Percentiles rank a stretch among this genome's conserved stretches.
Conservation (phyloP, 2,888 invertebrate genomes). For the Lasioglossum malachurum region DNA sequence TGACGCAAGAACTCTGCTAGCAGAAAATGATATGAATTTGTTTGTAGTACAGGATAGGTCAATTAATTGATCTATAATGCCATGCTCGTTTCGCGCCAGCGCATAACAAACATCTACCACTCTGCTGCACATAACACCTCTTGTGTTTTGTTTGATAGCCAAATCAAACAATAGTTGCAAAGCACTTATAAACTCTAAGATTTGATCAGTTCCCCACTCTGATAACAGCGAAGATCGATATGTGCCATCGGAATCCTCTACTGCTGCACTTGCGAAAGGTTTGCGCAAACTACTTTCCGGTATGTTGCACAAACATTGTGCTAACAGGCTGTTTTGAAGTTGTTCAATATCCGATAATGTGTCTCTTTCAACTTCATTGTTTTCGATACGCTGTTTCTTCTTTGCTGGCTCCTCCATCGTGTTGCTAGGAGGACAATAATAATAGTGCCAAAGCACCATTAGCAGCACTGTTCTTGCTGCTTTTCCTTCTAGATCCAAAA, state of each 20-base stretch:
- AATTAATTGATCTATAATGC: slow-evolving; percentile 93
- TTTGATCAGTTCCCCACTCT: slow-evolving; percentile 89
- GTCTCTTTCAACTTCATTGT: slow-evolving; percentile 87
- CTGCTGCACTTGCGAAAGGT: slow-evolving; percentile 89
- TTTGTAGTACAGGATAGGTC: slow-evolving; percentile 92
- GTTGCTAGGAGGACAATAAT: slow-evolving; percentile 86
- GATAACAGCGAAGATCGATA: slow-evolving; percentile 86
- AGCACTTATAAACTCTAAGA: slow-evolving; percentile 92
- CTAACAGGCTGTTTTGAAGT: slow-evolving; percentile 89
- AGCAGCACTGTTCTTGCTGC: slow-evolving; percentile 76
- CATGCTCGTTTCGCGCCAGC: slow-evolving; percentile 92
- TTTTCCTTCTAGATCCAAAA: slow-evolving; percentile 50
- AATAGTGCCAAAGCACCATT: slow-evolving; percentile 89
- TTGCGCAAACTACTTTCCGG: slow-evolving; percentile 90
- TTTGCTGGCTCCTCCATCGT: slow-evolving; percentile 94
- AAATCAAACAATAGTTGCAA: slow-evolving; percentile 94
- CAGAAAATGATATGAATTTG: slow-evolving; percentile 92
- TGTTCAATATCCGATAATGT: slow-evolving; percentile 87
- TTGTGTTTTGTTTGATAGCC: slow-evolving; percentile 93
- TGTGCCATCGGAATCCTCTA: slow-evolving; percentile 85
- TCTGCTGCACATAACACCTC: slow-evolving; percentile 92
- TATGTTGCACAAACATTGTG: slow-evolving; percentile 92
- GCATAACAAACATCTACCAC: slow-evolving; percentile 93
- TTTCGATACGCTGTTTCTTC: slow-evolving; percentile 91
- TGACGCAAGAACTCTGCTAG: slow-evolving; percentile 92